Conservation (phyloP, 2,113 vertebrate genomes). For the Urocynchramus pylzowi region DNA sequence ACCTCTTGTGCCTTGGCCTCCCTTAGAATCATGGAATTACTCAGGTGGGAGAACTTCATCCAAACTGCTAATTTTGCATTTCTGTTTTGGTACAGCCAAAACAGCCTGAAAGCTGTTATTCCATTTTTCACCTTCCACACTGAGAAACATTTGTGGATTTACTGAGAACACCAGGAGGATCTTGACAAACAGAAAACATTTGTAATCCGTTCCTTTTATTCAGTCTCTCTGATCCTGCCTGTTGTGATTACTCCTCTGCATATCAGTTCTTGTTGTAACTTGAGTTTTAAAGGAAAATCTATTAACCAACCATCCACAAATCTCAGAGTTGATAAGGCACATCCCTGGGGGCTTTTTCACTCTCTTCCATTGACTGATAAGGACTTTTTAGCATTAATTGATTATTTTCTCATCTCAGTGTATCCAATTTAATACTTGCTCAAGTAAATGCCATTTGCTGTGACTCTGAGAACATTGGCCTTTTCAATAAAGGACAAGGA, state of each 20-base stretch:
- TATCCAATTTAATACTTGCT: background rate
- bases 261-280: background rate
- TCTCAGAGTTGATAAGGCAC: background rate
- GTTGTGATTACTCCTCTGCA: background rate
- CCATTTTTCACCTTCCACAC: fast-evolving
- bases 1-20: background rate
- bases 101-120: fast-evolving
- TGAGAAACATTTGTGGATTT: background rate
- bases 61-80: background rate
- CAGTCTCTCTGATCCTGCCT: background rate
- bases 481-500: background rate
- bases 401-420: background rate
- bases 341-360: background rate
- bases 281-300: background rate
- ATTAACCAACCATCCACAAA: background rate
- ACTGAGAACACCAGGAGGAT: background rate
- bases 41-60: background rate
- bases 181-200: background rate
- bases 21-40: background rate
- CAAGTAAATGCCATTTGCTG: background rate
- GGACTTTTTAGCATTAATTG: background rate
- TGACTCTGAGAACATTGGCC: background rate
- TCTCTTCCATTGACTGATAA: background rate
- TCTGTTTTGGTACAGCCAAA: background rate
- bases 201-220: background rate